These are phyloP conservation scores for Dromiciops gliroides DNA, from an alignment of 2,113 vertebrate species.

Conservation along the genomic window DNA sequence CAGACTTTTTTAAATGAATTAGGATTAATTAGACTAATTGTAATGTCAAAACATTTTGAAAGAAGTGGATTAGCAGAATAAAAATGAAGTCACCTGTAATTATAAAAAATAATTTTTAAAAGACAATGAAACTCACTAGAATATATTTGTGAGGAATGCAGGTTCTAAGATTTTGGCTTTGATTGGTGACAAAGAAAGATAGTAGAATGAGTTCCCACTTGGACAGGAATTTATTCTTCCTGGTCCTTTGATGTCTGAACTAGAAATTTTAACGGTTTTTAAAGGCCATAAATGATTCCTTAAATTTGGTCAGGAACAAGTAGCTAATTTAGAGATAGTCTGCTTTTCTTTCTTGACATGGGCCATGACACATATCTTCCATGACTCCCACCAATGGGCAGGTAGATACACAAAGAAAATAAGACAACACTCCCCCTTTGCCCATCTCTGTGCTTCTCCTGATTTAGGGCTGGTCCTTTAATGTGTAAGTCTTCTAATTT, in stretches of 20 bases:
- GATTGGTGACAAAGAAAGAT: background rate
- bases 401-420: background rate
- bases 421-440: background rate
- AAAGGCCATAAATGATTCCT: conserved; percentile 29
- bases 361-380: background rate
- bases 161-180: conserved; percentile 49
- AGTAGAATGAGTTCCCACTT: background rate
- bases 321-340: background rate
- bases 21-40: background rate
- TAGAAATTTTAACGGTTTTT: background rate
- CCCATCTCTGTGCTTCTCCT: background rate
- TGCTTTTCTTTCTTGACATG: background rate
- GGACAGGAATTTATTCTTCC: background rate
- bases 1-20: background rate
- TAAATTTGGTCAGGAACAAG: background rate
- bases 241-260: background rate
- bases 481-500: background rate
- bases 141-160: conserved; percentile 15
- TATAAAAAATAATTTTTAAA: conserved; percentile 40
- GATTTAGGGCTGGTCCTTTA: background rate
- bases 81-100: conserved; percentile 9
- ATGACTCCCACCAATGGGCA: background rate
- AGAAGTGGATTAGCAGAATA: background rate
- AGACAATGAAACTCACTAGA: conserved; percentile 20
- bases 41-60: conserved; percentile 39